phyloP scores from a whole-genome alignment of 2,113 vertebrate species.

The Eurypyga helias region DNA sequence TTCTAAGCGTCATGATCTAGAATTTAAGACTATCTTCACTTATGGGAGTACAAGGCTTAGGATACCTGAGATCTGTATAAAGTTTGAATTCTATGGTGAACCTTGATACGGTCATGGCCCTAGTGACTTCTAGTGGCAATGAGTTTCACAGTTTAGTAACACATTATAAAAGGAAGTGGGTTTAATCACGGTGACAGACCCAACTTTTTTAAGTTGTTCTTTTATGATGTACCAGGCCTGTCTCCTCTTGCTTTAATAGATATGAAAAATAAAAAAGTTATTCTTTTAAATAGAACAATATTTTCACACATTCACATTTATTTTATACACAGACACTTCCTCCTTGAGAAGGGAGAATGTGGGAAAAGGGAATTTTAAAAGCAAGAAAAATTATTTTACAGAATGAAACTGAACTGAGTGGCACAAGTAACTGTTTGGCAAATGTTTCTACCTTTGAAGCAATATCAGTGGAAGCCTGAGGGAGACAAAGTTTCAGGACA shows the following conservation, averaged over 20 bases:
- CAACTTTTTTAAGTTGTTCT: neutral
- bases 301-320: neutral
- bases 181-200: neutral
- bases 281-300: neutral
- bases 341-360: neutral
- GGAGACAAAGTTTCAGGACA: constrained; percentile 12
- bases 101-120: neutral
- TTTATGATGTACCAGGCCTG: neutral
- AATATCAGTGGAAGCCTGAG: constrained; percentile 17
- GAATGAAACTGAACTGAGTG: neutral
- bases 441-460: constrained; percentile 13
- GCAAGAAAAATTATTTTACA: neutral
- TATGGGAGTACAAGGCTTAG: fast-evolving
- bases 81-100: neutral
- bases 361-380: neutral
- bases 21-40: neutral
- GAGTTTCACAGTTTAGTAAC: neutral
- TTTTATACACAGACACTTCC: neutral
- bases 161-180: neutral
- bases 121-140: neutral
- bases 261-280: neutral
- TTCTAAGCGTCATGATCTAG: neutral
- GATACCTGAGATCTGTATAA: neutral
- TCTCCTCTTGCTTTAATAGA: neutral
- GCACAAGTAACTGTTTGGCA: neutral